Evolutionary conservation across 2,888 invertebrate genomes (phyloP).

Genomic region (Alentia gelatinosa): DNA sequence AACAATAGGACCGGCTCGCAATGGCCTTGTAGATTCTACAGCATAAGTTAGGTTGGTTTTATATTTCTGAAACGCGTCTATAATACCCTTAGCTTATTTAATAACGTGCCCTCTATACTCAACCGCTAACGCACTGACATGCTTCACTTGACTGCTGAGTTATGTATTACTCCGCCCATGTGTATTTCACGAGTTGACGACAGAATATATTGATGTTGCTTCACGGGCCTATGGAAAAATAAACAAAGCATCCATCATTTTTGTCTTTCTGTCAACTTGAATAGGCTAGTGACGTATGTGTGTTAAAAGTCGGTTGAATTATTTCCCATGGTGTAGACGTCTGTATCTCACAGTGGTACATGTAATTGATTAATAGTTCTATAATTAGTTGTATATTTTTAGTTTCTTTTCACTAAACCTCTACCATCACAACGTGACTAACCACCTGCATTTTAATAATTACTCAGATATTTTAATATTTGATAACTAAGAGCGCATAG

Average conservation of each 20-base stretch:
- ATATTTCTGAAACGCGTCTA: no score
- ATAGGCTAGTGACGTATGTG: neutral
- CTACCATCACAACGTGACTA: no score
- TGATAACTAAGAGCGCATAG: no score
- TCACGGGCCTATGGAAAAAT: neutral
- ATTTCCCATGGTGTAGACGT: neutral
- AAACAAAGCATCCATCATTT: constrained; percentile 22
- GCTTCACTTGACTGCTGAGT: neutral
- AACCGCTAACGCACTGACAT: no score
- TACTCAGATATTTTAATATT: no score
- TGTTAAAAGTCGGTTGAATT: neutral
- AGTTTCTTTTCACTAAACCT: no score
- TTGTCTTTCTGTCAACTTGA: neutral
- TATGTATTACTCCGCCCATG: neutral
- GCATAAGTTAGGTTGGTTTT: no score
- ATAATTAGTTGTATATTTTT: no score
- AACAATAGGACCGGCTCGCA: neutral
- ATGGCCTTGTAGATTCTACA: no score
- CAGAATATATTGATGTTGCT: constrained; percentile 4
- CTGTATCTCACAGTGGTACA: neutral
- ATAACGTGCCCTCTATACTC: no score
- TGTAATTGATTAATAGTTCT: neutral
- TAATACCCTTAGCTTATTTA: no score
- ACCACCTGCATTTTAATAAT: no score
- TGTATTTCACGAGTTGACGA: neutral